These are phyloP conservation scores for Myzus persicae DNA, from an alignment of 1,140 invertebrate species.

Conservation along the genomic window DNA sequence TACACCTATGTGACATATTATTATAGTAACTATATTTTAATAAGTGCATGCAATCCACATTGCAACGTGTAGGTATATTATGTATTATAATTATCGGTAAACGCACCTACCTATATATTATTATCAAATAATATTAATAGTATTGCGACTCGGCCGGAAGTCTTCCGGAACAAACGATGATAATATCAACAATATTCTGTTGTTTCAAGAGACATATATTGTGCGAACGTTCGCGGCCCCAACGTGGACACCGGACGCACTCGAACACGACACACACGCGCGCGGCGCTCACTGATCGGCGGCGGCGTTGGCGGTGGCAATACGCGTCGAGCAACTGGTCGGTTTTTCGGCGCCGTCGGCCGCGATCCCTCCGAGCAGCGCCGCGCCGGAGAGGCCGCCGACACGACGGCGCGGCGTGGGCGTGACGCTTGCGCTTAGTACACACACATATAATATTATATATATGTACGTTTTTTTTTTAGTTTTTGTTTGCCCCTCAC, in stretches of 20 bases:
- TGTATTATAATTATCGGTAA: neutral
- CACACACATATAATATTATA: neutral
- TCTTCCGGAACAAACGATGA: neutral
- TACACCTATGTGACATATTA: too few species aligned
- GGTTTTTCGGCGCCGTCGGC: conserved; percentile 30
- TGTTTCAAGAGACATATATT: neutral
- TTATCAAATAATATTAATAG: neutral
- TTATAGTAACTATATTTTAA: too few species aligned
- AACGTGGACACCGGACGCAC: neutral
- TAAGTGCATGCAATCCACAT: too few species aligned
- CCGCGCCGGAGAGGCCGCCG: neutral
- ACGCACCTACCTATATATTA: neutral
- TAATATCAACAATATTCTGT: neutral
- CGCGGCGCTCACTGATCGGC: neutral
- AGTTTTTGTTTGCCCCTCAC: neutral
- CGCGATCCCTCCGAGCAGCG: conserved; percentile 10
- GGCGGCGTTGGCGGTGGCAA: neutral
- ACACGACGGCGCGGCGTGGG: conserved; percentile 15
- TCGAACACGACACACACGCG: neutral
- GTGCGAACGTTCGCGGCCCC: neutral
- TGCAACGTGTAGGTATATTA: neutral
- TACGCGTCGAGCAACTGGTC: conserved; percentile 35
- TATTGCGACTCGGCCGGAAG: neutral
- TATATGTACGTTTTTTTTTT: neutral
- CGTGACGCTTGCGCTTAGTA: conserved; percentile 31